phyloP scores from a whole-genome alignment of 2,797 vertebrate genomes.

The Gymnocypris eckloni region DNA sequence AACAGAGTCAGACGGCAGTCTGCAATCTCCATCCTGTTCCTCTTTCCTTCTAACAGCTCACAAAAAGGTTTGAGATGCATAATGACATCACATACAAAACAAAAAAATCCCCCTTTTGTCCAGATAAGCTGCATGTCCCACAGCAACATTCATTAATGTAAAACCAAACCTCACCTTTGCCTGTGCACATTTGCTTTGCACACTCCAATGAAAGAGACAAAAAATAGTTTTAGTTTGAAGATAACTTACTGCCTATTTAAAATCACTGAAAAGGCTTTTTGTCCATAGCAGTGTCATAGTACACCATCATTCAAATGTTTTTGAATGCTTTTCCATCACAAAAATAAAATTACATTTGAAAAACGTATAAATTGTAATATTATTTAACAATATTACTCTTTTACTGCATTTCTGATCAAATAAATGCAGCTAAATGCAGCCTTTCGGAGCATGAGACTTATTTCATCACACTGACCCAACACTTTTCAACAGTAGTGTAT shows the following conservation, averaged over 20 bases:
- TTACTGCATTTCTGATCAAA: not conserved
- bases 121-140: not conserved
- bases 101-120: not conserved
- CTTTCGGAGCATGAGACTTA: not conserved
- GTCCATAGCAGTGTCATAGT: not conserved
- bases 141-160: not conserved
- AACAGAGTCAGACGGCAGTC: not conserved
- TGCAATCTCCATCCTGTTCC: conserved; percentile 6
- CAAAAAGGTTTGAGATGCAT: not conserved
- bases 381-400: not conserved
- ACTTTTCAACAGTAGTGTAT: not conserved
- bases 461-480: not conserved
- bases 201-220: not conserved
- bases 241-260: not conserved
- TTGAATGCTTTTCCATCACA: not conserved
- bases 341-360: not conserved
- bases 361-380: not conserved
- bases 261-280: not conserved
- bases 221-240: not conserved
- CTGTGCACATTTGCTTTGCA: not conserved
- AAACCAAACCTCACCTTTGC: conserved; percentile 18
- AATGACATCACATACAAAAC: not conserved
- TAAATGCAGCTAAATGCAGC: not conserved
- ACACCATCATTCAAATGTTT: not conserved
- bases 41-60: not conserved